A percentile compares a stretch with the other conserved stretches of the same genome.
Conservation (phyloP, 2,113 vertebrate species). For the Psittacus erithacus region DNA sequence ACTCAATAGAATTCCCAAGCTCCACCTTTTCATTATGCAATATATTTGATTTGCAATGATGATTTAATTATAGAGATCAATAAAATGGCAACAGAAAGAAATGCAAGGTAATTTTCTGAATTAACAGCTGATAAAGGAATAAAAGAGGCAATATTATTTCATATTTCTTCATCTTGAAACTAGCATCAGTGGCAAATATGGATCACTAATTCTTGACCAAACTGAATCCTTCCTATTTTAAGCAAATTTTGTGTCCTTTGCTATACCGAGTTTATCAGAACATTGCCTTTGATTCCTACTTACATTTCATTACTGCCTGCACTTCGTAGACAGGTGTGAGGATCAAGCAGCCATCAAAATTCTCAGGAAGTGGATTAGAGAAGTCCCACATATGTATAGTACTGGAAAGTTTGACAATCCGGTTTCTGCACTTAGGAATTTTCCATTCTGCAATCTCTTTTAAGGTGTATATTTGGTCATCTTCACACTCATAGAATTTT, state of each 20-base stretch:
- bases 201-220: not conserved
- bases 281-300: conserved; percentile 65
- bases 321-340: conserved; percentile 85
- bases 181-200: not conserved
- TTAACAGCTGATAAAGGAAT: not conserved
- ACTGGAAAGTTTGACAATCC: conserved; percentile 76
- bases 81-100: not conserved
- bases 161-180: not conserved
- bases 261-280: not conserved
- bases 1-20: not conserved
- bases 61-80: not conserved
- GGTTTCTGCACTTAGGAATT: conserved; percentile 78
- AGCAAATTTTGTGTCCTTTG: not conserved
- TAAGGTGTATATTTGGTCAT: conserved; percentile 84
- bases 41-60: not conserved
- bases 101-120: not conserved
- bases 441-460: conserved; percentile 86
- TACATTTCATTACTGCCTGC: conserved; percentile 84
- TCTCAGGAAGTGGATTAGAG: conserved; percentile 67
- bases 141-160: not conserved
- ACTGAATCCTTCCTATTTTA: not conserved
- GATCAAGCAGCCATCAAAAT: conserved; percentile 72
- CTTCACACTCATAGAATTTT: conserved; percentile 82
- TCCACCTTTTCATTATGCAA: not conserved
- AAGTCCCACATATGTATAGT: conserved; percentile 49